Conservation (phyloP, 1,140 invertebrate genomes). For the Nomia melanderi region DNA sequence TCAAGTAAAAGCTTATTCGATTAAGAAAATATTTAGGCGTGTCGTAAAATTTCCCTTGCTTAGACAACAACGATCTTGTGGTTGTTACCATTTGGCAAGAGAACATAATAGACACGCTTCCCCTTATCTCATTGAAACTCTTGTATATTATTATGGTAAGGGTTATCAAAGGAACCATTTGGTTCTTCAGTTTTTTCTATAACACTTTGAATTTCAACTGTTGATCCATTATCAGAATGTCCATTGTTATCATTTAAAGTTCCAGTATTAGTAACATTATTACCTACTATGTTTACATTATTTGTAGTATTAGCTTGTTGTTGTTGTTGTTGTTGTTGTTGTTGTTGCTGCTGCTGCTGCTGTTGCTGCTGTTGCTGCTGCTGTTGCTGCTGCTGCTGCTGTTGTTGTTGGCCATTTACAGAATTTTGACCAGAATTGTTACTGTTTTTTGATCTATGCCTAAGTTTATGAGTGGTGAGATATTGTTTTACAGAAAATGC, state of each 20-base stretch:
- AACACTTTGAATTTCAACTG: conserved; percentile 75
- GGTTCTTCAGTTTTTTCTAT: conserved; percentile 72
- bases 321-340: conserved; percentile 59
- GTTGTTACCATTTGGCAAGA: conserved; percentile 79
- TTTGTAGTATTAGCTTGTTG: conserved; percentile 47
- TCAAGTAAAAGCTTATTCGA: conserved; percentile 36
- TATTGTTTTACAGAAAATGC: conserved; percentile 81
- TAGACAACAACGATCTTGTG: conserved; percentile 79
- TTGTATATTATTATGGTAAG: conserved; percentile 77
- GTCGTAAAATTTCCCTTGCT: conserved; percentile 61
- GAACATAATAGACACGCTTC: conserved; percentile 80
- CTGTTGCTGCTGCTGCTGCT: conserved; percentile 59
- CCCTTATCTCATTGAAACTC: conserved; percentile 81
- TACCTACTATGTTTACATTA: conserved; percentile 49
- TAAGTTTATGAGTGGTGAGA: conserved; percentile 79
- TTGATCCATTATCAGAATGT: conserved; percentile 66
- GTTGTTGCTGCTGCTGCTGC: conserved; percentile 59
- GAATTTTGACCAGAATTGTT: conserved; percentile 52
- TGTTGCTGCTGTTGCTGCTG: conserved; percentile 64
- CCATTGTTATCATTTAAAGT: conserved; percentile 64
- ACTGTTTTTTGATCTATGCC: conserved; percentile 77
- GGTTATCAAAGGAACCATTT: conserved; percentile 69
- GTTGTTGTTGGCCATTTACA: conserved; percentile 45
- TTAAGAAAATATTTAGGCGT: conserved; percentile 66
- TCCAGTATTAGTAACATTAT: conserved; percentile 49